phyloP scores from a whole-genome alignment of 2,113 vertebrate species.

The Athene noctua region DNA sequence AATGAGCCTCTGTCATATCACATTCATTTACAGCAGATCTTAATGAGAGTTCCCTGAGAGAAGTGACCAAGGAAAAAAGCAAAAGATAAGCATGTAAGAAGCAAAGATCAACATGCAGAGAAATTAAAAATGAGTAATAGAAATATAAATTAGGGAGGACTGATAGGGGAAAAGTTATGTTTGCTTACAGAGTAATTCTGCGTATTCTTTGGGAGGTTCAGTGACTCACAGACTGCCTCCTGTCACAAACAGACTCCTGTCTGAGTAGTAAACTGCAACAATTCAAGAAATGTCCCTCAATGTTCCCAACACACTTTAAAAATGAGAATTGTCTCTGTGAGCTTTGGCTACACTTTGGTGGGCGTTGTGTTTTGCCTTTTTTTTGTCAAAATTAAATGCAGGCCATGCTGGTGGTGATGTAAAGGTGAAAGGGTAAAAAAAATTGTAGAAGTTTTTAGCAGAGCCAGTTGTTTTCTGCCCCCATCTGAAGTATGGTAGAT shows the following conservation, averaged over 20 bases:
- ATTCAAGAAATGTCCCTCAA: neutral
- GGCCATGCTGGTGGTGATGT: neutral
- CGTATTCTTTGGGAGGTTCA: neutral
- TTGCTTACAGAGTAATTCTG: neutral
- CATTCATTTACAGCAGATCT: neutral
- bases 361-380: neutral
- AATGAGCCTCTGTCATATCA: neutral
- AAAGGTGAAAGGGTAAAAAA: neutral
- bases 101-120: neutral
- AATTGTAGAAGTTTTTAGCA: neutral
- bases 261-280: neutral
- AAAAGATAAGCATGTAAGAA: neutral
- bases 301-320: neutral
- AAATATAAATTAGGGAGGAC: neutral
- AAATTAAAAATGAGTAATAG: neutral
- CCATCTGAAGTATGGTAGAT: neutral
- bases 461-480: neutral
- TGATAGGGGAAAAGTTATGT: neutral
- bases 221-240: neutral
- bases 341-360: neutral
- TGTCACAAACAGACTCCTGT: neutral
- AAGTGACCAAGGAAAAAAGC: neutral
- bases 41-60: neutral
- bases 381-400: neutral
- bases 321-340: neutral